Evolutionary conservation across 2,888 invertebrate species (phyloP).

Genomic region (Stenoptilia bipunctidactyla): DNA sequence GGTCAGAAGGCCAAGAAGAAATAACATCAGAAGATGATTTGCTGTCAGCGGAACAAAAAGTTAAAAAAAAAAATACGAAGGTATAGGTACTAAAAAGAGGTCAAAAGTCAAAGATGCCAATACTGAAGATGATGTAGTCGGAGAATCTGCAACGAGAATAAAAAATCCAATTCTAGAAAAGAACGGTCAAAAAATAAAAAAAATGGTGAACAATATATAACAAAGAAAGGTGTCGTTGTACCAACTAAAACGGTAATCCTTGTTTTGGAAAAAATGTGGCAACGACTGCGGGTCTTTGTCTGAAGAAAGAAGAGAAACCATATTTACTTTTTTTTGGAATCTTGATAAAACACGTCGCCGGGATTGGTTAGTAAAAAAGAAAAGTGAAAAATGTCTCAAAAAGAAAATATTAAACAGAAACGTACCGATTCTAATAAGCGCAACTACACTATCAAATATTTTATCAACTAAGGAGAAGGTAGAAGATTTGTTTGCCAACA

Average conservation of each 20-base stretch:
- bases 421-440: slow-evolving; percentile 8
- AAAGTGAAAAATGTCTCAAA: slow-evolving; percentile 7
- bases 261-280: slow-evolving; percentile 14
- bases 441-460: neutral
- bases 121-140: slow-evolving; percentile 7
- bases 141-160: no score
- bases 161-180: no score
- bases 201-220: no score
- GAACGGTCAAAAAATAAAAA: no score
- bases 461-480: no score
- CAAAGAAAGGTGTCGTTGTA: no score
- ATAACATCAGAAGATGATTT: neutral
- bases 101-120: slow-evolving; percentile 7
- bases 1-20: slow-evolving; percentile 7
- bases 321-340: slow-evolving; percentile 14
- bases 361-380: slow-evolving; percentile 12
- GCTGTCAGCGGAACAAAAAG: no score
- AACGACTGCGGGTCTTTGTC: slow-evolving; percentile 11
- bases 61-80: no score
- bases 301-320: slow-evolving; percentile 10
- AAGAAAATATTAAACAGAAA: slow-evolving; percentile 9
- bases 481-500: no score
- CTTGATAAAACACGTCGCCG: slow-evolving; percentile 3
- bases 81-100: slow-evolving; percentile 3
- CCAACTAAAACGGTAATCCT: slow-evolving; percentile 2